Evolutionary conservation across 2,888 invertebrate genomes (phyloP).

Genomic region (Brachyptera risi): DNA sequence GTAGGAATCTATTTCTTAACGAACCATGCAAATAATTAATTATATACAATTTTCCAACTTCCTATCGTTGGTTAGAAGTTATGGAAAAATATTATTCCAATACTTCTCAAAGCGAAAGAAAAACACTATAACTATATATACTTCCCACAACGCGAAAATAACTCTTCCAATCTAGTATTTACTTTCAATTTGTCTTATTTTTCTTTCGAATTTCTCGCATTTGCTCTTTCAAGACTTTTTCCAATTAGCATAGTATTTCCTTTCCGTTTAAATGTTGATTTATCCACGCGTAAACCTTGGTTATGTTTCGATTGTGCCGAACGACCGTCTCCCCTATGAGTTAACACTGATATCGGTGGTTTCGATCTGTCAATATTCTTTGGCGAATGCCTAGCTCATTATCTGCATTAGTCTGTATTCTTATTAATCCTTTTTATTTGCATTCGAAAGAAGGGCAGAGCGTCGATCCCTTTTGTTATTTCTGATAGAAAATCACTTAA

Average conservation of each 20-base stretch:
- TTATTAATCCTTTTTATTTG: slow-evolving; percentile 26
- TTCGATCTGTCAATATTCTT: neutral
- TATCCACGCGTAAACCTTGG: neutral
- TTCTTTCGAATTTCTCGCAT: neutral
- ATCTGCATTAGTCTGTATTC: slow-evolving; percentile 23
- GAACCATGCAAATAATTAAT: too few relatives aligned
- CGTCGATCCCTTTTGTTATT: slow-evolving; percentile 24
- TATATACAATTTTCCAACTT: too few relatives aligned
- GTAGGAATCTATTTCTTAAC: too few relatives aligned
- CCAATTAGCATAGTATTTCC: slow-evolving; percentile 12
- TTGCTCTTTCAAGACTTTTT: neutral
- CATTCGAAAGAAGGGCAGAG: neutral
- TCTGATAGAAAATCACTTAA: slow-evolving; percentile 25
- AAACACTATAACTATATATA: too few relatives aligned
- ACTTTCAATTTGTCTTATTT: slow-evolving; percentile 20
- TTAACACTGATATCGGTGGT: neutral
- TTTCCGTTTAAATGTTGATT: slow-evolving; percentile 17
- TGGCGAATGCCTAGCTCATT: neutral
- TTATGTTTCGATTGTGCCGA: too few relatives aligned
- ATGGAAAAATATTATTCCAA: too few relatives aligned
- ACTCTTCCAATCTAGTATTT: too few relatives aligned
- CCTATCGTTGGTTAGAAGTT: too few relatives aligned
- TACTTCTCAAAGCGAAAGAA: too few relatives aligned
- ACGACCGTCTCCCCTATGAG: neutral
- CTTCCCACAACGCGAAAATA: too few relatives aligned